Evolutionary conservation across 2,888 invertebrate species (phyloP).

Genomic region (Andrena haemorrhoa): DNA sequence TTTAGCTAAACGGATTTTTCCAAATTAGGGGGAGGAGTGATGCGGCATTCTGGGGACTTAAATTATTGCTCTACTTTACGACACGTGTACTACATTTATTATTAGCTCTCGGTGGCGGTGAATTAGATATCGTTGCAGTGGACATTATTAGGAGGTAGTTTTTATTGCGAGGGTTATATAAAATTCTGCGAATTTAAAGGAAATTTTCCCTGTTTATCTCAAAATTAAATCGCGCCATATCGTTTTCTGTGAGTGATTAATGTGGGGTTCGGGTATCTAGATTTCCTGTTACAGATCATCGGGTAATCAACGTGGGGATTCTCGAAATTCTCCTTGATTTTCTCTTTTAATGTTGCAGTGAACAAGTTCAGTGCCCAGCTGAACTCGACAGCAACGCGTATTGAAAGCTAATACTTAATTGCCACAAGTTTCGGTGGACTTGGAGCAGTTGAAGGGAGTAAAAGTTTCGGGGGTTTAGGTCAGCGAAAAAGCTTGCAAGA

Average conservation of each 20-base stretch:
- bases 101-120: neutral
- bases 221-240: no score
- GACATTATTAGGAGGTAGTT: neutral
- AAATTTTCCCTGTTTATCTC: no score
- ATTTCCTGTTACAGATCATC: no score
- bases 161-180: no score
- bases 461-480: conserved; percentile 10
- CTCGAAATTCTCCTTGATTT: neutral
- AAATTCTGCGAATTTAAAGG: no score
- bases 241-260: neutral
- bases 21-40: neutral
- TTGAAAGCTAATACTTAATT: conserved; percentile 13
- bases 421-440: neutral
- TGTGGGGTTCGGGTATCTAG: no score
- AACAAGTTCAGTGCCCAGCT: neutral
- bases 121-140: neutral
- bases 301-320: no score
- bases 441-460: neutral
- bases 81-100: no score
- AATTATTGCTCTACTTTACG: neutral
- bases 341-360: neutral
- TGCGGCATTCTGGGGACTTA: neutral
- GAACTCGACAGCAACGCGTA: neutral
- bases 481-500: conserved; percentile 8
- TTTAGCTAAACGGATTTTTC: neutral